Percentiles rank a stretch among this genome's conserved stretches.
Conservation (phyloP, 2,888 invertebrate species). For the Sepioteuthis lessoniana region DNA sequence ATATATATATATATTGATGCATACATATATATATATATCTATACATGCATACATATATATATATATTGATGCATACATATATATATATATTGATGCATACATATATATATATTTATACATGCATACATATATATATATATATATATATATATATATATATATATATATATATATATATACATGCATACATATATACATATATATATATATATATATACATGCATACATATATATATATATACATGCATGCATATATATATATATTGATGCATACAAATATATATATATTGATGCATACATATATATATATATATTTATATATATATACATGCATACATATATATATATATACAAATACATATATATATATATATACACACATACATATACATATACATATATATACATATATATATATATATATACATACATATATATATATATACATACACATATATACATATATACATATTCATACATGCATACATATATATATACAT, state of each 20-base stretch:
- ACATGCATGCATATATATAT: background rate
- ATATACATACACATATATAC: background rate
- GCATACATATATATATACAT: background rate
- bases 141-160: background rate
- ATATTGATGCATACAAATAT: background rate
- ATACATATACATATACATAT: too few relatives aligned
- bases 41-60: background rate
- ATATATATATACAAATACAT: too few relatives aligned
- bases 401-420: too few relatives aligned
- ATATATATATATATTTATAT: background rate
- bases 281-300: background rate
- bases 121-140: background rate
- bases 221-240: background rate
- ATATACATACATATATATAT: background rate
- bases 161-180: too few relatives aligned
- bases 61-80: too few relatives aligned
- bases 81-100: background rate
- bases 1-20: too few relatives aligned
- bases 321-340: too few relatives aligned
- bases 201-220: background rate
- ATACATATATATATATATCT: too few relatives aligned
- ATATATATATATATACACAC: too few relatives aligned
- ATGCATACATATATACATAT: too few relatives aligned
- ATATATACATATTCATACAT: background rate
- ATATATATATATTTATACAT: background rate